Base-by-base conservation (phyloP, 2,113 vertebrate species). In the Asarcornis scutulata region DNA sequence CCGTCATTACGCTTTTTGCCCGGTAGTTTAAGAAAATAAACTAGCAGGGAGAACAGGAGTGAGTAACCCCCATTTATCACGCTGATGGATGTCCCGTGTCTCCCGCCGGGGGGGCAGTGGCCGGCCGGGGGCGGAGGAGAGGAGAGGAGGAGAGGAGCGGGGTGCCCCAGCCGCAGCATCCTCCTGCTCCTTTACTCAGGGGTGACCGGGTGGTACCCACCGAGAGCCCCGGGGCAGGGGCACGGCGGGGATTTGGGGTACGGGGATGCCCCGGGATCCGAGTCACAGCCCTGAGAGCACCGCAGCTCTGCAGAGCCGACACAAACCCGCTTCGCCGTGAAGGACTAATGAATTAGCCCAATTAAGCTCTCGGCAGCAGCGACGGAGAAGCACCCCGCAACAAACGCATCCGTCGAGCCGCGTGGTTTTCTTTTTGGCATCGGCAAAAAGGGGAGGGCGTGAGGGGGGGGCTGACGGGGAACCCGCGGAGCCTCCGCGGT, bases 1-100 rank as follows among this genome's bases (percentile, higher is more conserved):
- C 91, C 79, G 2, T 96, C 94, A 72, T 92, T 88, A 85, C 84
- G 6, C 52, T 78, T 95, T 82, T 91, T 81, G 42, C 92, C 89
- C 96, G 46, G 92, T 96, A 94, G 92, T 97, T 95, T 96, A 91
- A 96, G 93, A 93, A 96, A 96, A 95, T 88, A 96, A 96, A 96
- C 91, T 93, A 58, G 77, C 76, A 78, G 38, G 55, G 83, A 84
- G 80, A 95, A 83, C 94, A 82, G 86, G 83, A 96, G 86, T 23
- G 77, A 80, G 55, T 60, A 79, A 95, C 88, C 84, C 64, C 36
- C 77, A 95, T 97, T 90, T 68, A 94, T 97, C 93, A 95, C 3
- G 17, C 68, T 93, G 93, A 97, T 93, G 80, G 88, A 96, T 93
- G 94, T 17, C 31, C 85, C n/a, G 9, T 1, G 55, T 58, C 83